These are phyloP conservation scores for Desmodus rotundus DNA, from an alignment of 2,113 vertebrate genomes.

Conservation along the genomic window DNA sequence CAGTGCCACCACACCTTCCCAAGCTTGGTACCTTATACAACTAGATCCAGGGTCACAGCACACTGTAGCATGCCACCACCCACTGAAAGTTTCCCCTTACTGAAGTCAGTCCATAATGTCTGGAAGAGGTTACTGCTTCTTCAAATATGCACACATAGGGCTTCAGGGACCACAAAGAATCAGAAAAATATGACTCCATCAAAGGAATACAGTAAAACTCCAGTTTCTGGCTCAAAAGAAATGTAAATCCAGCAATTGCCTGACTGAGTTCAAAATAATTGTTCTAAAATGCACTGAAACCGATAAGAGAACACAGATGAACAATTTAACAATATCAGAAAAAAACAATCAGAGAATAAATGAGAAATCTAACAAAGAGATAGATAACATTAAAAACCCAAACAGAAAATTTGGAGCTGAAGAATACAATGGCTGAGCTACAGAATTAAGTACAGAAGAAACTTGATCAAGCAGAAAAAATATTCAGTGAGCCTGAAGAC, in stretches of 20 bases:
- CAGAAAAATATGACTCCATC: background rate
- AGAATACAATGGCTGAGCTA: background rate
- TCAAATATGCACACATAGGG: background rate
- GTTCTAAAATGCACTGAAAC: background rate
- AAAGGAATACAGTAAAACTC: background rate
- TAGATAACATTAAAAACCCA: background rate
- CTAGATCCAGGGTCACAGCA: background rate
- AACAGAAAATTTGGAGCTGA: background rate
- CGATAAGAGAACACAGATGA: background rate
- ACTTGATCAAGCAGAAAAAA: background rate
- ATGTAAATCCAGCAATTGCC: background rate
- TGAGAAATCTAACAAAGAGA: background rate
- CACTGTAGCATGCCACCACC: background rate
- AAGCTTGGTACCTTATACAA: background rate
- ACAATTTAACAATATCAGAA: background rate
- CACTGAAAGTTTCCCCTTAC: background rate
- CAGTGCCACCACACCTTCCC: background rate
- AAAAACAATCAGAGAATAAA: background rate
- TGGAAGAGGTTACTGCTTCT: background rate
- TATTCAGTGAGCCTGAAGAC: background rate
- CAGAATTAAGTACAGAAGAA: background rate
- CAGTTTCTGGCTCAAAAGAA: background rate
- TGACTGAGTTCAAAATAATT: background rate
- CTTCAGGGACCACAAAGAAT: background rate
- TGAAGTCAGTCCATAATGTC: background rate